A percentile compares a stretch with the other conserved stretches of the same genome.
Conservation (phyloP, 2,888 invertebrate genomes). For the Ormyrus pomaceus region DNA sequence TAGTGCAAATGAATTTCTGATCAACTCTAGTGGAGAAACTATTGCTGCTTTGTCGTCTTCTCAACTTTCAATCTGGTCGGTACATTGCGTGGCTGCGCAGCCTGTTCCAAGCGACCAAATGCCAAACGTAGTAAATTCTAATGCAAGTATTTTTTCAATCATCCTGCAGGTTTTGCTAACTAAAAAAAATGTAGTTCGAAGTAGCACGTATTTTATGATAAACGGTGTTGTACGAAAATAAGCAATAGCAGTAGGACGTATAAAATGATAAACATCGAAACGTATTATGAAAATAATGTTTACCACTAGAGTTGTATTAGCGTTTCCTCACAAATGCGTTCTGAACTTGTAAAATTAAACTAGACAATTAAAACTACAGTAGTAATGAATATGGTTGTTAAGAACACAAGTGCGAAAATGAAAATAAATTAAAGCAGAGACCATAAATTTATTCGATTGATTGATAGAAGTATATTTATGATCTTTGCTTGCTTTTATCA, state of each 20-base stretch:
- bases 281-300: not conserved
- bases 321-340: slow-evolving; percentile 17
- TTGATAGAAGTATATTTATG: no score
- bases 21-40: slow-evolving; percentile 35
- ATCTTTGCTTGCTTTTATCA: no score
- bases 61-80: slow-evolving; percentile 1
- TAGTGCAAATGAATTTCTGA: slow-evolving; percentile 27
- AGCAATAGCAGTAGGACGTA: not conserved
- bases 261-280: slow-evolving; percentile 4
- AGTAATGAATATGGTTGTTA: not conserved
- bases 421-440: no score
- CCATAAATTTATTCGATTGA: no score
- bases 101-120: slow-evolving; percentile 23
- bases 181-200: slow-evolving; percentile 1
- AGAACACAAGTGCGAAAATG: no score
- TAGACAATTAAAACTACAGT: not conserved
- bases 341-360: not conserved
- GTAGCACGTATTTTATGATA: not conserved
- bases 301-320: slow-evolving; percentile 24
- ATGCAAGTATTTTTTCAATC: not conserved
- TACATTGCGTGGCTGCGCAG: not conserved
- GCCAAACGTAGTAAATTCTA: not conserved
- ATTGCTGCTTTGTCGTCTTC: not conserved
- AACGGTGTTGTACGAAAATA: not conserved
- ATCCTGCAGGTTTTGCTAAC: not conserved